These are phyloP conservation scores for Acleris emargana DNA, from an alignment of 2,888 invertebrate species.

Conservation along the genomic window DNA sequence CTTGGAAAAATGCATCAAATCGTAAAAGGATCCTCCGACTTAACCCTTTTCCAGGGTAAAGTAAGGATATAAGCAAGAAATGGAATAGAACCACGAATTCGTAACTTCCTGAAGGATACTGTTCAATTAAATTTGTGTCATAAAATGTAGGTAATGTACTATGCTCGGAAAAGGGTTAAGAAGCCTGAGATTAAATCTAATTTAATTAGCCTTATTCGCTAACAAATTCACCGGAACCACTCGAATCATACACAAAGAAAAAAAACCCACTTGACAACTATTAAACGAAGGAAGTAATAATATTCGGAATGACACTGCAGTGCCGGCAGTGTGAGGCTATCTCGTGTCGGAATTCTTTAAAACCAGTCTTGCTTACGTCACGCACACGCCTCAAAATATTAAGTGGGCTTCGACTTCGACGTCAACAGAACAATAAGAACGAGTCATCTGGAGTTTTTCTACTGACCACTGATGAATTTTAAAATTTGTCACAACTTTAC, in stretches of 20 bases:
- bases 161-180: too few species aligned
- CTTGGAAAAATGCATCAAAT: too few species aligned
- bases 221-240: too few species aligned
- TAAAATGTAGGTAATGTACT: too few species aligned
- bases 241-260: not conserved
- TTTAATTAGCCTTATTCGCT: too few species aligned
- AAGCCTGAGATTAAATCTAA: too few species aligned
- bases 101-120: too few species aligned
- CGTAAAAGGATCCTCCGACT: too few species aligned
- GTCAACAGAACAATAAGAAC: slow-evolving; percentile 6
- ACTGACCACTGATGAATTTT: slow-evolving; percentile 1
- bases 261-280: not conserved
- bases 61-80: too few species aligned
- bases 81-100: too few species aligned
- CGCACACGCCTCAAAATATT: slow-evolving; percentile 34
- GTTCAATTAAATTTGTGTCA: too few species aligned
- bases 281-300: not conserved
- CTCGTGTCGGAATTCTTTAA: slow-evolving; percentile 26
- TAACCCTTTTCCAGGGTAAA: too few species aligned
- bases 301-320: slow-evolving; percentile 5
- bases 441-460: slow-evolving; percentile 7
- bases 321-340: slow-evolving; percentile 9
- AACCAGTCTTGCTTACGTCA: slow-evolving; percentile 29
- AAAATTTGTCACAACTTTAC: not conserved
- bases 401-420: slow-evolving; percentile 13